Evolutionary conservation across 2,113 vertebrate species (phyloP), one percentile per base, ranked within the genome.

Genomic region (Conger conger): DNA sequence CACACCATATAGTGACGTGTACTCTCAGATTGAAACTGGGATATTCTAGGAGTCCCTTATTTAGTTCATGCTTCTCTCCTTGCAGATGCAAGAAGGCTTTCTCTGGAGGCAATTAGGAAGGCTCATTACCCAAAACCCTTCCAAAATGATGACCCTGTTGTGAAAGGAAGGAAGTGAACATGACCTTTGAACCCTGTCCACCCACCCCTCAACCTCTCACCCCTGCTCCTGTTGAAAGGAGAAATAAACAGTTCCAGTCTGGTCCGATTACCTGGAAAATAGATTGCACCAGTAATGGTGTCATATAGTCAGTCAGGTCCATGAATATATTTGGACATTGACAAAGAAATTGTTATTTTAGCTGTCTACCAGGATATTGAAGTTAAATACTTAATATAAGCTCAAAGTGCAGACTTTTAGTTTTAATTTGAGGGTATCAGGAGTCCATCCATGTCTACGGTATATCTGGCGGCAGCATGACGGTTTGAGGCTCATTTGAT

Each of bases 161-260:
- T 79, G 79, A 83, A 63, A 80, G 53, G 54, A 80, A 84, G 83
- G 36, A 84, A 84, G 77, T 84, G 23, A 20, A 36, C n/a, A 37
- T 15, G 27, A 60, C 53, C 77, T 79, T 53, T 79, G 50, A 33
- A 57, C 81, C 53, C 23, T 37, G 53, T 53, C n/a, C 15, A 7
- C 53, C 15, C n/a, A 35, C 27, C 18, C 27, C 40, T 30, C 80
- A 63, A 5, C 54, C 35, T 17, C 40, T 13, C 45, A 35, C 30
- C 68, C 68, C n/a, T 53, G 20, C 35, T 79, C 35, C 35, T 20
- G 36, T 79, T 38, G 17, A 20, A 79, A 40, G 35, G 40, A 11
- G 76, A 77, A 77, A 37, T 37, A 77, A 77, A 77, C 35, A 3
- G 9, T 33, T 30, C n/a, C 7, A 73, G 9, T 73, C 68, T 30